Base-by-base conservation (phyloP, 2,888 invertebrate genomes). In the Laothoe populi region DNA sequence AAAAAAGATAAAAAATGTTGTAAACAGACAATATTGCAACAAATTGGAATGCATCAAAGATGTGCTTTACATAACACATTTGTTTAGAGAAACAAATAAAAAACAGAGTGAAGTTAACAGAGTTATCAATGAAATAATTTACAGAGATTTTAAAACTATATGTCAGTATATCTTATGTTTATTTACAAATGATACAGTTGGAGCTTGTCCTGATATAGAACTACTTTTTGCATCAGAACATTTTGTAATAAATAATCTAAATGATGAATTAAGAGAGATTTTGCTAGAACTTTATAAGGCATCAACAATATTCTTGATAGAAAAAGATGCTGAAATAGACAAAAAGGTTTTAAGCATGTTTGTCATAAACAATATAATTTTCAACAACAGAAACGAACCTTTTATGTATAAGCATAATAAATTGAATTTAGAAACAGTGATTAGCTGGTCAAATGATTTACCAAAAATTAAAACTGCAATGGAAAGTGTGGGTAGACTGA, bases 11-110 rank as follows among this genome's bases (percentile, higher is more conserved):
- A 66, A 79, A 66, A 72, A 83, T 64, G 70, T 84, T 57, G 66
- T 79, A 38, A 77, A 68, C 10, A 83, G 88, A 61, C 85, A 86
- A 66, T 88, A 90, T 75, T 80, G 83, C 49, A 74, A 86, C 67
- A 88, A 84, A 69, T 68, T 66, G 44, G 79, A 82, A 58, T 83
- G 79, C 65, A 67, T 87, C 0, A 69, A 78, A 63, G 81, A 89
- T 70, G 82, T 79, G 13, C 67, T 83, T 40, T 86, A 80, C 66
- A 61, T 88, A 59, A 70, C 74, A 45, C 70, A 81, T 64, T 68
- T 85, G 46, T 78, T 74, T 59, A 75, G 65, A 11, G 82, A 77
- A 77, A 77, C 77, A 38, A 64, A 60, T 13, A 62, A 69, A 31
- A 66, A 60, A 53, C 64, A 69, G 44, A 57, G 60, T 60, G 5